Evolutionary conservation across 1,140 invertebrate species (phyloP).

Genomic region (Ips typographus): DNA sequence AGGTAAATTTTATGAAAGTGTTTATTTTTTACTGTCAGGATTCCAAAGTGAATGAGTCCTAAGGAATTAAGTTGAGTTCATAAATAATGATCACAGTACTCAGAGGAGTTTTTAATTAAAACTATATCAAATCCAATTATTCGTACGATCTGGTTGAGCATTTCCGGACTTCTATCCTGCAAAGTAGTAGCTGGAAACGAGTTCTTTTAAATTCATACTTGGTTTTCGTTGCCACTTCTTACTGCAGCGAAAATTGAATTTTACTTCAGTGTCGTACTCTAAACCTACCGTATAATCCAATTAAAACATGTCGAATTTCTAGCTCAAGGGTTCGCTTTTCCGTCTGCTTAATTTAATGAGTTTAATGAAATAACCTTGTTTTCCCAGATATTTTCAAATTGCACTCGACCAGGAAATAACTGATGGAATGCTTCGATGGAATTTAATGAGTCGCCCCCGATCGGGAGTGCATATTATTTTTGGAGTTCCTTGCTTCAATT

Average conservation of each 20-base stretch:
- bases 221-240: slow-evolving; percentile 11
- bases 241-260: slow-evolving; percentile 9
- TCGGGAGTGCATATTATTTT: background rate
- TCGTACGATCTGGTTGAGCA: too few species aligned
- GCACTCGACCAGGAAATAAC: slow-evolving; percentile 7
- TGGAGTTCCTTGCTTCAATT: background rate
- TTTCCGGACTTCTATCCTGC: too few species aligned
- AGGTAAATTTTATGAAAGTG: background rate
- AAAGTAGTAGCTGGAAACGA: too few species aligned
- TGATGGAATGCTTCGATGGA: slow-evolving; percentile 11
- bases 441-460: slow-evolving; percentile 14
- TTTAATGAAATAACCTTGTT: slow-evolving; percentile 32
- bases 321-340: slow-evolving; percentile 31
- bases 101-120: too few species aligned
- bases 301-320: slow-evolving; percentile 29
- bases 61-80: too few species aligned
- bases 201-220: background rate
- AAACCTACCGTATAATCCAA: slow-evolving; percentile 29
- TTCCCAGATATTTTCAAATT: slow-evolving; percentile 28
- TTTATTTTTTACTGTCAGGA: too few species aligned
- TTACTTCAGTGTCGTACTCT: slow-evolving; percentile 11
- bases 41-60: too few species aligned
- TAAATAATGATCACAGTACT: too few species aligned
- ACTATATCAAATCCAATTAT: too few species aligned
- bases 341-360: slow-evolving; percentile 31